Evolutionary conservation across 64 coral and sea anemone species (phyloP), one percentile per base, ranked within the genome.

Genomic region (Anthopleura sola): DNA sequence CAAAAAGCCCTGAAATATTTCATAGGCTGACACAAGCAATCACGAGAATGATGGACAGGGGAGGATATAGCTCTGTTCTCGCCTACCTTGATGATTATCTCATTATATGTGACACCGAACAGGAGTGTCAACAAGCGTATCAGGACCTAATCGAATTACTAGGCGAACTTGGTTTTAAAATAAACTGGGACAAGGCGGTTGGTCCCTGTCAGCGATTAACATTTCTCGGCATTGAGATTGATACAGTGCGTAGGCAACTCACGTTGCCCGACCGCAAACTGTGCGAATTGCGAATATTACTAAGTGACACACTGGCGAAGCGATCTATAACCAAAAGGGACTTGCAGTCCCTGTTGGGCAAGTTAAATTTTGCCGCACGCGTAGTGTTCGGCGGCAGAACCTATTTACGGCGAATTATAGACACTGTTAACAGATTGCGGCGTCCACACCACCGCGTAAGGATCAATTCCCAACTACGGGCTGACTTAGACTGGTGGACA

Each of bases 211-310:
- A 82, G 39, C 37, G 84, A 38, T 74, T 94, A 21, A 86, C 83
- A 24, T 94, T 91, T 60, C 75, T 95, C 26, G 88, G 93, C 19
- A 91, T 95, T 51, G 51, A 95, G 64, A 60, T 88, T 62, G 88
- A 95, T 40, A 90, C 85, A 12, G 31, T 85, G 29, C 37, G 18
- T 7, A 37, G 80, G 24, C 38, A 58, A 39, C 68, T 87, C 36
- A 50, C 34, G 33, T 56, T 94, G 46, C 92, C 79, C 14, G 21
- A 86, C 3, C 50, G 85, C 21, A 93, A 93, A 86, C 48, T 93
- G 1, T 23, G 10, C 1, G 87, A 89, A 31, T 21, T 90, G 23
- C 51, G 49, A 20, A 32, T 34, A 3, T 24, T 95, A 3, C 31
- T 87, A 28, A 29, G 64, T 17, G 24, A 12, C 9, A 88, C 68